Conservation (phyloP, 1,140 invertebrate genomes). For the Sitobion miscanthi region DNA sequence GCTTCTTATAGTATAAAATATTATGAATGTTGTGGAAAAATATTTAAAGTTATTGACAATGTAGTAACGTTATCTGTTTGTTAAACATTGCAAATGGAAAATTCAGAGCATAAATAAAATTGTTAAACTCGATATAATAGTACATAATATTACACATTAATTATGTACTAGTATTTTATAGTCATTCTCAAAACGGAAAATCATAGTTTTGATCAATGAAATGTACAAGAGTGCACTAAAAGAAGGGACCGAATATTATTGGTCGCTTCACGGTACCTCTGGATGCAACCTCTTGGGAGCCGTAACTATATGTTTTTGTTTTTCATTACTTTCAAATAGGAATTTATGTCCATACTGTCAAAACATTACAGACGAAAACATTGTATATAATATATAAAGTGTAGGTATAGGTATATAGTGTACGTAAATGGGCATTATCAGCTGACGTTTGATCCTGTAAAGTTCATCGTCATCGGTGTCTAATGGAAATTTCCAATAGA, state of each 20-base stretch:
- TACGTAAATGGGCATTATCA: not conserved
- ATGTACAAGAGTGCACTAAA: not conserved
- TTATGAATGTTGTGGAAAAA: not conserved
- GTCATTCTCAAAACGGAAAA: not conserved
- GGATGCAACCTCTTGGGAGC: not conserved
- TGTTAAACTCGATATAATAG: not conserved
- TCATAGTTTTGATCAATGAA: not conserved
- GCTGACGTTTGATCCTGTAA: not conserved
- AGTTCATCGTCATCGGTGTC: not conserved
- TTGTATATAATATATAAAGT: not conserved
- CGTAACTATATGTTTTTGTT: slow-evolving; percentile 14
- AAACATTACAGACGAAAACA: not conserved
- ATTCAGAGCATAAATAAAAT: not conserved
- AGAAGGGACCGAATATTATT: not conserved
- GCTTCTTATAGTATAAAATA: not conserved
- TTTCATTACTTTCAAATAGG: slow-evolving; percentile 24
- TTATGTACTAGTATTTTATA: not conserved
- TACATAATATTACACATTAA: not conserved
- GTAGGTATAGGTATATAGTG: not conserved
- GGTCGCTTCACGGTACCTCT: not conserved
- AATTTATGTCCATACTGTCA: slow-evolving; percentile 33
- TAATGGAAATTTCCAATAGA: not conserved
- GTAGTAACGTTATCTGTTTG: not conserved
- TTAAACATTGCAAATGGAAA: not conserved
- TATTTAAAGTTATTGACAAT: not conserved